Evolutionary conservation across 2,113 vertebrate genomes (phyloP).

Genomic region (Pelmatolapia mariae): DNA sequence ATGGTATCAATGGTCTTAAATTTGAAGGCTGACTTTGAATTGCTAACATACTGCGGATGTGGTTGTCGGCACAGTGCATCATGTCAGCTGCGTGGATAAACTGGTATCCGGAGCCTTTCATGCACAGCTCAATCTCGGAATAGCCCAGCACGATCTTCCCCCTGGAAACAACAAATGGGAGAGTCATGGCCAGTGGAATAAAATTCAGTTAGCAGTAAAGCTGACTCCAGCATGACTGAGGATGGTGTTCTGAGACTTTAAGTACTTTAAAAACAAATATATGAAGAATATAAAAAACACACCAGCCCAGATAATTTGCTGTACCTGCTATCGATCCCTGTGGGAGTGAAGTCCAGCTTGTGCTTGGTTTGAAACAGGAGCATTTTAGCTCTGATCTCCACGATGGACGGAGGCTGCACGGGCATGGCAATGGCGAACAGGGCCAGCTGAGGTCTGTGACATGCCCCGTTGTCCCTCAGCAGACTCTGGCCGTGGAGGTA

Average conservation of each 20-base stretch:
- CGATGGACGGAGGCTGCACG: conserved; percentile 64
- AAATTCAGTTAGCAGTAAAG: neutral
- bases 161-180: conserved; percentile 15
- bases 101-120: conserved; percentile 75
- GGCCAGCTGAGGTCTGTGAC: conserved; percentile 51
- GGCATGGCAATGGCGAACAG: conserved; percentile 70
- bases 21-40: neutral
- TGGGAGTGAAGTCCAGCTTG: conserved; percentile 76
- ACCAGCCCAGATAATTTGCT: neutral
- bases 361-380: conserved; percentile 76
- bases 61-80: conserved; percentile 77
- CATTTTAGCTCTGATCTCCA: conserved; percentile 72
- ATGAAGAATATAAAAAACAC: neutral
- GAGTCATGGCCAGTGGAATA: neutral
- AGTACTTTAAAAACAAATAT: neutral
- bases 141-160: conserved; percentile 76
- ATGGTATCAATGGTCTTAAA: neutral
- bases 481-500: conserved; percentile 65
- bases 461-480: conserved; percentile 28
- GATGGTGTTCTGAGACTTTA: neutral
- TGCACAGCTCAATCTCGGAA: conserved; percentile 69
- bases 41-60: conserved; percentile 68
- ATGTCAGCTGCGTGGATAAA: conserved; percentile 76
- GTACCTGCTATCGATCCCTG: conserved; percentile 69
- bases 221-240: neutral